Base-by-base conservation (phyloP, 2,888 invertebrate species). In the Nezara viridula region DNA sequence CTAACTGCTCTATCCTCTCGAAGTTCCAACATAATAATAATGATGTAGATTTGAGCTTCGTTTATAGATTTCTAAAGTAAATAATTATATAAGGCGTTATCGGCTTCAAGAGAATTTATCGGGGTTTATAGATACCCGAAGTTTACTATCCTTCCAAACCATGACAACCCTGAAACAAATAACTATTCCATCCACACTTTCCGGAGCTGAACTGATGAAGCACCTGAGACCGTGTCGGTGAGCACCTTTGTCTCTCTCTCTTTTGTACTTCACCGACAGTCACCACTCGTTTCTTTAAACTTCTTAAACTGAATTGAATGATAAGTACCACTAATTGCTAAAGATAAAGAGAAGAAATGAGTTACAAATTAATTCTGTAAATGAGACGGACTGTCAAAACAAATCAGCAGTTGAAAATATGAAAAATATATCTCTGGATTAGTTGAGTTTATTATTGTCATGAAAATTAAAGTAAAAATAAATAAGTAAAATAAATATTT, bases 141-240 rank as follows among this genome's bases (percentile, higher is more conserved):
- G 32, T 19, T 5, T 27, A 32, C 60, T 16, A 60, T 16, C 21
- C 21, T 9, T 27, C 19, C 66, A 37, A 73, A 73, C 32, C 37
- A 27, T 32, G 37, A 19, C 32, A 19, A 73, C 66, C 21, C 37
- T 37, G 37, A 37, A 73, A 73, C 32, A 16, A 73, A 73, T 73
- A 81, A 81, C 44, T 81, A 47, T 81, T 81, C 81, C 21, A 16
- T 81, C 44, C 81, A 81, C 81, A 24, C 81, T 81, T 47, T 6
- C 44, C 2, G 44, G 37, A 81, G 44, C 44, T 81, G 44, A 44
- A 81, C 81, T 81, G 81, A 81, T 81, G 81, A 44, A 47, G 44
- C 44, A 40, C n/a, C 44, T n/a, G 44, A 47, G 44, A n/a, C 14
- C 21, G 66, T 73, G 66, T 19, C 32, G 66, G 66, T 73, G 37